phyloP scores from a whole-genome alignment of 2,888 invertebrate genomes.

The Nemapogon koenigi region DNA sequence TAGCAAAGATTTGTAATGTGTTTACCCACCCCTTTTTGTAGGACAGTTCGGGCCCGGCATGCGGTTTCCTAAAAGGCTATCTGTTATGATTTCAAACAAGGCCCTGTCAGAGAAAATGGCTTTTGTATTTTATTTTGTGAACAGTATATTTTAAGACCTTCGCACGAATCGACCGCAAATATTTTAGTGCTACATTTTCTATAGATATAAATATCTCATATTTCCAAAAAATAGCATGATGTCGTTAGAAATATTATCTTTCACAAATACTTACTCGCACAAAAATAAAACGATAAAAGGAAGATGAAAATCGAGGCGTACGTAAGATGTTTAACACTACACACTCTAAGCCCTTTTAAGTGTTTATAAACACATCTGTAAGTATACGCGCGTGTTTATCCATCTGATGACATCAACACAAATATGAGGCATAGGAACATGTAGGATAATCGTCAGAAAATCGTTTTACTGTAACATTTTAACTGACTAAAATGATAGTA shows the following conservation, averaged over 20 bases:
- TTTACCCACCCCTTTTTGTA: constrained; percentile 51
- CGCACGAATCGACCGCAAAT: constrained; percentile 32
- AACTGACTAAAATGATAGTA: too few relatives aligned
- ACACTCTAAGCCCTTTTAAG: constrained; percentile 8
- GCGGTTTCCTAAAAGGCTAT: constrained; percentile 60
- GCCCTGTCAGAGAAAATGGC: constrained; percentile 54
- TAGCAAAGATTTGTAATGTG: constrained; percentile 56
- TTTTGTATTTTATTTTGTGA: constrained; percentile 51
- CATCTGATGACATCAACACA: constrained; percentile 6
- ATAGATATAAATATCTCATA: too few relatives aligned
- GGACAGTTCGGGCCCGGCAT: constrained; percentile 50
- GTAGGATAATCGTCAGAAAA: too few relatives aligned
- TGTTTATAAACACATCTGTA: constrained; percentile 9
- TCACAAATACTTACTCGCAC: too few relatives aligned
- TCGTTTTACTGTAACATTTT: too few relatives aligned
- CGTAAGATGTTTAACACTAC: constrained; percentile 18
- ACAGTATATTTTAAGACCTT: constrained; percentile 40
- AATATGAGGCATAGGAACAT: too few relatives aligned
- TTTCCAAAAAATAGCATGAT: too few relatives aligned
- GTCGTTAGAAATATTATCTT: too few relatives aligned
- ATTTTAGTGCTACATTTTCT: constrained; percentile 18
- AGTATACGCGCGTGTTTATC: constrained; percentile 8
- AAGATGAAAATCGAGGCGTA: background rate
- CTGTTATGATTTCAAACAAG: constrained; percentile 62
- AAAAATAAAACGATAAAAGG: constrained; percentile 1